Conservation (phyloP, 2,888 invertebrate species). For the Aspidapion aeneum region DNA sequence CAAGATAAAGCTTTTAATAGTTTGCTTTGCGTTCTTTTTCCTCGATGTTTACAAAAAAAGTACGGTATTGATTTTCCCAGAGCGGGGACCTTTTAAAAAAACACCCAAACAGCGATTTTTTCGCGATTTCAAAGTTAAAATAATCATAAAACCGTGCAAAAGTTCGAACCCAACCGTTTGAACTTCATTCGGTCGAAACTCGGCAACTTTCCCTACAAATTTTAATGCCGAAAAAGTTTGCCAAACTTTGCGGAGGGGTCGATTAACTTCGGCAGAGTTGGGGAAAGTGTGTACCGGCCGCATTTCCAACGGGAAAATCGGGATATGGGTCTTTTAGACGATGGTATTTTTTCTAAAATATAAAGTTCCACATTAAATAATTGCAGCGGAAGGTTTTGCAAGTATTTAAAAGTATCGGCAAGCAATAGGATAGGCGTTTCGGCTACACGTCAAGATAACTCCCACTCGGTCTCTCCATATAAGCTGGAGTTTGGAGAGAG, state of each 20-base stretch:
- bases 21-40: no score
- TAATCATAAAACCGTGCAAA: constrained; percentile 17
- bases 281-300: neutral
- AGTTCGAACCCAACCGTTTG: constrained; percentile 36
- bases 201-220: constrained; percentile 48
- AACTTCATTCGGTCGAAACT: constrained; percentile 42
- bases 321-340: neutral
- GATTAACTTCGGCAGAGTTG: neutral
- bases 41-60: no score
- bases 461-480: no score
- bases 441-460: neutral
- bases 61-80: neutral
- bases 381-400: neutral
- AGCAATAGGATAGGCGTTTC: neutral
- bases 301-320: neutral
- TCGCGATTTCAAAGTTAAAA: neutral
- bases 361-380: neutral
- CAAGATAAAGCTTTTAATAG: no score
- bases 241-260: constrained; percentile 38
- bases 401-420: neutral
- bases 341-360: neutral
- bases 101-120: neutral
- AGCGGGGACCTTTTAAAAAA: neutral
- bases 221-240: constrained; percentile 49
- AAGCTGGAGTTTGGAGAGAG: neutral